These are phyloP conservation scores for Pangasius djambal DNA, from an alignment of 2,797 vertebrate genomes.

Conservation along the genomic window DNA sequence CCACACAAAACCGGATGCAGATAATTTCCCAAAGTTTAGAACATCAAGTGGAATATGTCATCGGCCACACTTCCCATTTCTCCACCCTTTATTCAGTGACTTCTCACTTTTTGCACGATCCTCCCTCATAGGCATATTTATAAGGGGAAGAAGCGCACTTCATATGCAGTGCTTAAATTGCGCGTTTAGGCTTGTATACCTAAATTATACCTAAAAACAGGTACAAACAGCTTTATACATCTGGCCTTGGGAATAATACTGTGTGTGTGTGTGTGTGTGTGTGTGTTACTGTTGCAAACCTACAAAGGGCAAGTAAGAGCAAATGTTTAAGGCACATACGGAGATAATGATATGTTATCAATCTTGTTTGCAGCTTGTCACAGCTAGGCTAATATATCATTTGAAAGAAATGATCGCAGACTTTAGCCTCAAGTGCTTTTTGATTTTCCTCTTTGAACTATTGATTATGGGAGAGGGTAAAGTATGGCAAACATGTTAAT, in stretches of 20 bases:
- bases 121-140: not conserved
- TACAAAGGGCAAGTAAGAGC: slow-evolving; percentile 24
- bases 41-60: not conserved
- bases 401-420: not conserved
- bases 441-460: not conserved
- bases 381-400: not conserved
- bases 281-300: not conserved
- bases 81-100: not conserved
- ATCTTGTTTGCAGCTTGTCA: slow-evolving; percentile 5
- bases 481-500: not conserved
- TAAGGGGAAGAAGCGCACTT: slow-evolving; percentile 1
- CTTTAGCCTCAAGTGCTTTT: not conserved
- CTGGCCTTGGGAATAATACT: not conserved
- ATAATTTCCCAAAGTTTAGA: not conserved
- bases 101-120: slow-evolving; percentile 1
- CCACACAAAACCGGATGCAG: not conserved
- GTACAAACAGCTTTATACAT: not conserved
- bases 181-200: not conserved
- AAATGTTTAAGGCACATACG: not conserved
- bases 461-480: not conserved
- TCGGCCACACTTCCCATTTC: slow-evolving; percentile 6
- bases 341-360: slow-evolving; percentile 3
- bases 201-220: not conserved
- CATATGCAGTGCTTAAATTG: not conserved
- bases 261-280: slow-evolving; percentile 25